A percentile compares a stretch with the other conserved stretches of the same genome.
These are phyloP conservation scores for Galerucella nymphaeae DNA, from an alignment of 2,888 invertebrate species.

Conservation along the genomic window DNA sequence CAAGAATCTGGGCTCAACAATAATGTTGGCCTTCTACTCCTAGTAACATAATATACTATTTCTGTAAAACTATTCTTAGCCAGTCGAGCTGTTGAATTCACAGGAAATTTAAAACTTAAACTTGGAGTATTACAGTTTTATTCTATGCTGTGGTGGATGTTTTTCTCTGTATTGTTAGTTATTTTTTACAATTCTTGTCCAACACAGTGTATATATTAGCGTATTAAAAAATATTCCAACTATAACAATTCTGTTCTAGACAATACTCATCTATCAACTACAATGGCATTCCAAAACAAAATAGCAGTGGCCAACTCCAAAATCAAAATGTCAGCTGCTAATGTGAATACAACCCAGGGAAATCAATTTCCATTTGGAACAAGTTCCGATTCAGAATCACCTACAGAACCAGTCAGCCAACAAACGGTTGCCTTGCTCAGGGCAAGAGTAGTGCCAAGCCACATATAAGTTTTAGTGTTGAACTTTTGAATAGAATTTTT, in stretches of 20 bases:
- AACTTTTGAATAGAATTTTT: conserved; percentile 10
- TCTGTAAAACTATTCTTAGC: too few relatives aligned
- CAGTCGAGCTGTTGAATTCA: too few relatives aligned
- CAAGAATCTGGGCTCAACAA: too few relatives aligned
- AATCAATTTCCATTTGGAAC: conserved; percentile 59
- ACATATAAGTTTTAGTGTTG: conserved; percentile 48
- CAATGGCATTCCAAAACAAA: conserved; percentile 30
- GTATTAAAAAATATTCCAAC: too few relatives aligned
- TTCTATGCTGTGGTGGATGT: too few relatives aligned
- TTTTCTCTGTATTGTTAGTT: too few relatives aligned
- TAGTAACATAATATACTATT: too few relatives aligned
- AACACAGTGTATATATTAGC: too few relatives aligned
- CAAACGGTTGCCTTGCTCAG: conserved; percentile 63
- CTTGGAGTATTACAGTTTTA: too few relatives aligned
- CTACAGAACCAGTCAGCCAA: conserved; percentile 67
- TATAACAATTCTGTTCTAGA: conserved; percentile 30
- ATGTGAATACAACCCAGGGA: conserved; percentile 30
- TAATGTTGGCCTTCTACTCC: too few relatives aligned
- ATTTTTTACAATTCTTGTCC: too few relatives aligned
- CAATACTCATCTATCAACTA: conserved; percentile 41
- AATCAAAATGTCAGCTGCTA: conserved; percentile 23
- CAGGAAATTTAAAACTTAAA: too few relatives aligned
- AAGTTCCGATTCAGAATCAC: conserved; percentile 68
- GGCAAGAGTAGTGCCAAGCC: conserved; percentile 63
- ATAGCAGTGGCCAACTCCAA: conserved; percentile 24